Conservation (phyloP, 1,140 invertebrate species). For the Papilio machaon region DNA sequence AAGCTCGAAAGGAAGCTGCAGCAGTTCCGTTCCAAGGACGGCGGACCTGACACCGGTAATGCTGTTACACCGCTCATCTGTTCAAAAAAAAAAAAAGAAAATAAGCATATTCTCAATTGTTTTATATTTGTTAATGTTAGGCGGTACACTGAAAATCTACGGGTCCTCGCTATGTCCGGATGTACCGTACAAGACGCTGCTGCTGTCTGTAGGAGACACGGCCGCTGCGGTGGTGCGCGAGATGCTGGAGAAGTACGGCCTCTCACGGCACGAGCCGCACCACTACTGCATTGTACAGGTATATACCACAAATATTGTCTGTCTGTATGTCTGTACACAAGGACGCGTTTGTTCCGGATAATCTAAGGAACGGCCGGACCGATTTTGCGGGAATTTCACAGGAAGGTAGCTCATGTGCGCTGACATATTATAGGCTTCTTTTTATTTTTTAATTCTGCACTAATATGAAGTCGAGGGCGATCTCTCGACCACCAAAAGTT, state of each 20-base stretch:
- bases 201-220: slow-evolving; percentile 96
- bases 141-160: slow-evolving; percentile 99
- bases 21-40: slow-evolving; percentile 96
- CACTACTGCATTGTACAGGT: slow-evolving; percentile 98
- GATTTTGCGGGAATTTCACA: too few relatives aligned
- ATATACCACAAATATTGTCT: slow-evolving; percentile 42
- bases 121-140: slow-evolving; percentile 63
- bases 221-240: slow-evolving; percentile 96
- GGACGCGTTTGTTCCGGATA: too few relatives aligned
- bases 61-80: too few relatives aligned
- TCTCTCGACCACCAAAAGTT: too few relatives aligned
- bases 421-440: too few relatives aligned
- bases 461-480: too few relatives aligned
- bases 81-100: too few relatives aligned
- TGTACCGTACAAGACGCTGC: slow-evolving; percentile 98
- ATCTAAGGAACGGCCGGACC: too few relatives aligned
- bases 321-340: too few relatives aligned
- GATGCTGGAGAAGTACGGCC: slow-evolving; percentile 98
- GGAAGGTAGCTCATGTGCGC: too few relatives aligned
- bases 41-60: slow-evolving; percentile 92
- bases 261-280: slow-evolving; percentile 93
- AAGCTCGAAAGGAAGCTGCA: slow-evolving; percentile 98
- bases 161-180: slow-evolving; percentile 97
- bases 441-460: too few relatives aligned
- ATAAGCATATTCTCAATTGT: background rate